These are phyloP conservation scores for Pinna nobilis DNA, from an alignment of 1,140 invertebrate genomes.

Conservation along the genomic window DNA sequence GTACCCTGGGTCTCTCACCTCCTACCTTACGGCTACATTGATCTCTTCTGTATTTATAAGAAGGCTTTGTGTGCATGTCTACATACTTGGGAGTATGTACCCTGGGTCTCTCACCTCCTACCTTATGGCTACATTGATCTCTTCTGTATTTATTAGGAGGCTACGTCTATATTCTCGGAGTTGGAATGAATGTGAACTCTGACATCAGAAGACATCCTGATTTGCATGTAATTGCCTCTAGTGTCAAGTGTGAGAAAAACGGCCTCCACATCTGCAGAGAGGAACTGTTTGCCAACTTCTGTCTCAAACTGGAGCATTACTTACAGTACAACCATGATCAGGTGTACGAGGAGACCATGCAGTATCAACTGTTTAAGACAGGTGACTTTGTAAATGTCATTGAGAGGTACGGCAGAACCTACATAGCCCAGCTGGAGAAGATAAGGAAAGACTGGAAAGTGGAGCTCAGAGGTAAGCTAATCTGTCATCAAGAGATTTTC, in stretches of 20 bases:
- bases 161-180: constrained; percentile 49
- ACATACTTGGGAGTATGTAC: no score
- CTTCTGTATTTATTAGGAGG: no score
- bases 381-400: neutral
- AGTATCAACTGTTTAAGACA: constrained; percentile 21
- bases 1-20: no score
- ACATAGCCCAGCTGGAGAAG: neutral
- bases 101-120: no score
- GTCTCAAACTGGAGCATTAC: constrained; percentile 39
- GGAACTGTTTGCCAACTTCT: constrained; percentile 45
- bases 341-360: constrained; percentile 8
- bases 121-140: no score
- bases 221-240: constrained; percentile 50
- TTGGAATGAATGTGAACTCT: constrained; percentile 61
- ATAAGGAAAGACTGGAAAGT: constrained; percentile 20
- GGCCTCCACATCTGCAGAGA: constrained; percentile 41
- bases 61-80: no score
- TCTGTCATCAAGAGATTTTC: no score
- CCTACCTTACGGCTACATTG: no score
- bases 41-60: no score
- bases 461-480: constrained; percentile 2
- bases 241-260: constrained; percentile 47
- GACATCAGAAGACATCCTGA: constrained; percentile 45
- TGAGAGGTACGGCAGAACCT: neutral
- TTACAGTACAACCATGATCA: constrained; percentile 12